Base-by-base conservation (phyloP, 1,140 invertebrate species). In the Meloidogyne exigua region DNA sequence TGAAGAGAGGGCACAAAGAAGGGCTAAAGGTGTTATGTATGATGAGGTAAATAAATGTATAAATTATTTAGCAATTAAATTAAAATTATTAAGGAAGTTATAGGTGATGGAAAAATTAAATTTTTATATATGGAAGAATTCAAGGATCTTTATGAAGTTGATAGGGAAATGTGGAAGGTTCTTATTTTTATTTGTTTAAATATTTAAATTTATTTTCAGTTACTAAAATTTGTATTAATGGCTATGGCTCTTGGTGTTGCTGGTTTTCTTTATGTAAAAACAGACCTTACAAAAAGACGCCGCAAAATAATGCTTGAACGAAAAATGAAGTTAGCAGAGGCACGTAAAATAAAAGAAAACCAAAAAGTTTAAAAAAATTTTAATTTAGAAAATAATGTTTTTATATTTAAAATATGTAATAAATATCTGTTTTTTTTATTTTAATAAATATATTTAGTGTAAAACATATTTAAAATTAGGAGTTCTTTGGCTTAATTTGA, bases 1-100 rank as follows among this genome's bases (percentile, higher is more conserved):
- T 1, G 25, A 32, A 15, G n/a, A 32, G n/a, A 23, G 72, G 23
- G 23, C 12, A 65, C 2, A 73, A 62, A 26, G 57, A 15, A 42
- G 72, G 72, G 42, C 72, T 26, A 21, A 66, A 36, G 72, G 72
- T 12, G 65, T 73, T 57, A 73, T 73, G 72, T 39, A 65, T 65
- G 72, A 73, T 62, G 72, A 73, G n/a, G 72, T 73, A 23, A 73
- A 13, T 26, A 25, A 10, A n/a, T 57, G n/a, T n/a, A n/a, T n/a
- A 23, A 63, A 32, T 3, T 63, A 15, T n/a, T 49, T 13, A 72
- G 9, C 7, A 64, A 15, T 72, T 25, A 25, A 15, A 72, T 64
- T 11, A 18, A 36, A 10, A 23, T 63, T 23, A 44, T 63, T 73
- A 26, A 73, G 72, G 72, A 73, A 13, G 26, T 21, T 28, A n/a